Evolutionary conservation across 35 echinoderm and acorn worm species (phyloP), one percentile per base, ranked within the genome.

Genomic region (Ptychodera flava): DNA sequence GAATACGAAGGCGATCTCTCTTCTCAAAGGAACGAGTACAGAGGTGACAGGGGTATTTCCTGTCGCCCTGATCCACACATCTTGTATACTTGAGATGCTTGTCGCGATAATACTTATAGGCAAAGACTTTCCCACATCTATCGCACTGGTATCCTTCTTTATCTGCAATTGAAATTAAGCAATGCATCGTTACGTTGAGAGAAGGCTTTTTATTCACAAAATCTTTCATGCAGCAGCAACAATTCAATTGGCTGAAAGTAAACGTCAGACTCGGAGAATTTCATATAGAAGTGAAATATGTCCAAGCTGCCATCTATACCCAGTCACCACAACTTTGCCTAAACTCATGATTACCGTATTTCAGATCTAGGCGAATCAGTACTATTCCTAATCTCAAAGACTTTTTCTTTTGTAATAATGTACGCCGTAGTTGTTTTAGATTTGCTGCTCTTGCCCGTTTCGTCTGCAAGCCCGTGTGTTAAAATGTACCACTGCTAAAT

Each of bases 1-100:
- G 80, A 33, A 82, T 82, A 82, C 80, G 80, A 0, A 82, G 80
- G 34, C 80, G 80, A 82, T 82, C 80, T 16, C 80, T 31, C 80
- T 82, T 82, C 32, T 82, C 80, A 33, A 82, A 82, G 1, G 80
- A 82, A 33, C 80, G 80, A 10, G 30, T 82, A 34, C 80, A 82
- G 34, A 82, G 80, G 34, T 82, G 80, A 34, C 80, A 82, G 2
- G 80, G 80, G 27, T 32, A 82, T 34, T 82, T 82, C 0, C 80
- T 29, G 32, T 82, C 80, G 27, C 80, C 80, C 34, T 82, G 22
- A 82, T 82, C 80, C 14, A 82, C 80, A 82, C 80, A 82, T 16
- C 22, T 29, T 33, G 80, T 82, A 33, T 82, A 82, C 32, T 82
- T 82, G 30, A 82, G 34, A 82, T 82, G 80, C 27, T 82, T 82